A percentile compares a stretch with the other conserved stretches of the same genome.
Evolutionary conservation across 1,140 invertebrate species (phyloP).

Genomic region (Platorchestia sp.): DNA sequence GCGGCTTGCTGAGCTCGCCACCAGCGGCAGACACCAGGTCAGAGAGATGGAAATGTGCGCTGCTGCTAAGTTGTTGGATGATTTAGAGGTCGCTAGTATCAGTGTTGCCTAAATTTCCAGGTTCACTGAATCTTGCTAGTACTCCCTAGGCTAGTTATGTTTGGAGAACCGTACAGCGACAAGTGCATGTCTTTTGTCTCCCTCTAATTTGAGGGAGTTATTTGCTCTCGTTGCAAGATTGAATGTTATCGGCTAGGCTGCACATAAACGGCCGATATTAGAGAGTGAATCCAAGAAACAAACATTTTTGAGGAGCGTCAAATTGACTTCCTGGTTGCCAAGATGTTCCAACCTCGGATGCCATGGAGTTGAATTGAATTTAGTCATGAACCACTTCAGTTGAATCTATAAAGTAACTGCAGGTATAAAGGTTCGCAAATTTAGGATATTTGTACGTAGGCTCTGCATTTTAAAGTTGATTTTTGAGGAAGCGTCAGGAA

Average conservation of each 20-base stretch:
- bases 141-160: not conserved
- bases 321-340: too few relatives aligned
- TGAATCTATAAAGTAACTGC: too few relatives aligned
- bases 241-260: too few relatives aligned
- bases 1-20: not conserved
- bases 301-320: too few relatives aligned
- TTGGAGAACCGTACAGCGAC: not conserved
- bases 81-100: not conserved
- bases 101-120: not conserved
- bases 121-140: not conserved
- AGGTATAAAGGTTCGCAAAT: too few relatives aligned
- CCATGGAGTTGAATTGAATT: too few relatives aligned
- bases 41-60: not conserved
- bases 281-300: too few relatives aligned
- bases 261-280: too few relatives aligned
- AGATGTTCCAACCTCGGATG: too few relatives aligned
- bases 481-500: not conserved
- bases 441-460: not conserved
- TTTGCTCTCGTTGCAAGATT: too few relatives aligned
- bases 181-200: not conserved
- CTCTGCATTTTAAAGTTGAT: not conserved
- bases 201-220: too few relatives aligned
- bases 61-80: not conserved
- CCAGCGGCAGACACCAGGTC: conserved; percentile 14
- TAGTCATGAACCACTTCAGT: too few relatives aligned